Evolutionary conservation across 2,113 vertebrate genomes (phyloP).

Genomic region (Ochotona princeps): DNA sequence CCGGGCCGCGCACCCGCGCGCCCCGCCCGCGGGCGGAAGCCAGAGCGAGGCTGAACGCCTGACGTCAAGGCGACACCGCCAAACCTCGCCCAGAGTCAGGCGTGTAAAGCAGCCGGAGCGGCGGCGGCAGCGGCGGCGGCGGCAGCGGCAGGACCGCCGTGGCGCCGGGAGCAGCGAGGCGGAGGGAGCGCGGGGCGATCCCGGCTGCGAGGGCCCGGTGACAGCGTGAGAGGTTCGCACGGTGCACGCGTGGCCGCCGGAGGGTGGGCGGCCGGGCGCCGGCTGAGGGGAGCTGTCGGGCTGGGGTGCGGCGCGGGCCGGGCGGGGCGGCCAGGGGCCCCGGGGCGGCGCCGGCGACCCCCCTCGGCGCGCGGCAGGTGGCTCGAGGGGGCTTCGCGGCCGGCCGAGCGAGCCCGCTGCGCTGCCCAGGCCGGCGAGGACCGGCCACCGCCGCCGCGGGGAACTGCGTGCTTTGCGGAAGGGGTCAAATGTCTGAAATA

Average conservation of each 20-base stretch:
- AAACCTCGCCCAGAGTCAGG: conserved; percentile 87
- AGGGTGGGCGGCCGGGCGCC: conserved; percentile 66
- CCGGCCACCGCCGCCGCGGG: conserved; percentile 53
- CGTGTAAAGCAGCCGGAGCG: conserved; percentile 79
- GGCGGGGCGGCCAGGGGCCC: conserved; percentile 31
- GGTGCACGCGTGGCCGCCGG: conserved; percentile 52
- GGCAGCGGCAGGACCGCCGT: conserved; percentile 66
- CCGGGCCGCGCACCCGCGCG: conserved; percentile 57
- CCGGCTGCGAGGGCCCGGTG: conserved; percentile 70
- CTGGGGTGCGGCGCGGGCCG: conserved; percentile 52
- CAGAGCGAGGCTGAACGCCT: conserved; percentile 84
- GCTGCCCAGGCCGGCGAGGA: not conserved
- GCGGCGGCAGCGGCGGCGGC: conserved; percentile 52
- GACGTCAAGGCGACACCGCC: conserved; percentile 86
- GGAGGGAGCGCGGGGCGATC: conserved; percentile 66
- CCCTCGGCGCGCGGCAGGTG: conserved; percentile 62
- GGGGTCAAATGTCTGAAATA: conserved; percentile 84
- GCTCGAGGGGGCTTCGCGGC: conserved; percentile 26
- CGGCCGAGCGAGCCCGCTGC: not conserved
- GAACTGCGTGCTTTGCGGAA: conserved; percentile 77
- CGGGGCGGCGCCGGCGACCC: conserved; percentile 7
- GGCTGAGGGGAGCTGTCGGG: conserved; percentile 60
- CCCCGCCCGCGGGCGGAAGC: conserved; percentile 79
- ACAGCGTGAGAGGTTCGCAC: conserved; percentile 72
- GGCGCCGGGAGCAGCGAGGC: conserved; percentile 72